Evolutionary conservation across 2,888 invertebrate genomes (phyloP), one percentile per base, ranked within the genome.

Genomic region (Malacosoma neustria): DNA sequence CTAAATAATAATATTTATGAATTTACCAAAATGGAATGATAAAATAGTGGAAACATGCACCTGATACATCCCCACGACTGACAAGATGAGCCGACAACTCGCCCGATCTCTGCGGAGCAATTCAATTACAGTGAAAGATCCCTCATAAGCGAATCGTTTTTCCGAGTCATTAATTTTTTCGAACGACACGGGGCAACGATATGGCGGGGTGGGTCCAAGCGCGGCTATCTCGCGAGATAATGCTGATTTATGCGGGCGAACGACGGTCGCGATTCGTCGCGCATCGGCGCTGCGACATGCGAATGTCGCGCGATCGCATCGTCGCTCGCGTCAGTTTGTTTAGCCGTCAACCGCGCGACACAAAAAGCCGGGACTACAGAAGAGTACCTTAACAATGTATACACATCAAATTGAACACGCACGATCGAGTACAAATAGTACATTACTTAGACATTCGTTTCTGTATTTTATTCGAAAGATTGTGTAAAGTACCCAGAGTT

Each of bases 131-230:
- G 72, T 74, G 80, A 81, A 80, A 81, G 81, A 85, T 85, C 85
- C 82, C 84, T 85, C 85, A 85, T 85, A 85, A 85, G 84, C 82
- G 85, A 82, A 84, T 84, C 85, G 84, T 84, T 85, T 85, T 85
- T 85, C 85, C 85, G 80, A 71, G 82, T 81, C 85, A 85, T 85
- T 84, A 85, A 85, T 82, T 85, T 85, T 84, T 85, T 81, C 79
- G 72, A 85, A 84, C 82, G 85, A 81, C 81, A 82, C 80, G 68
- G 75, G 77, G 71, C 71, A 62, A 62, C 64, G 84, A 81, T 84
- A 82, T 66, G 76, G 73, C 76, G 69, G 75, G 73, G 74, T 67
- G 74, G 71, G 73, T 72, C 73, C 73, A 65, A 60, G 68, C 65
- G 71, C 70, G 84, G 82, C 81, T 85, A 85, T 85, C 85, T 85